Evolutionary conservation across 2,888 invertebrate species (phyloP).

Genomic region (Morpho achilles): DNA sequence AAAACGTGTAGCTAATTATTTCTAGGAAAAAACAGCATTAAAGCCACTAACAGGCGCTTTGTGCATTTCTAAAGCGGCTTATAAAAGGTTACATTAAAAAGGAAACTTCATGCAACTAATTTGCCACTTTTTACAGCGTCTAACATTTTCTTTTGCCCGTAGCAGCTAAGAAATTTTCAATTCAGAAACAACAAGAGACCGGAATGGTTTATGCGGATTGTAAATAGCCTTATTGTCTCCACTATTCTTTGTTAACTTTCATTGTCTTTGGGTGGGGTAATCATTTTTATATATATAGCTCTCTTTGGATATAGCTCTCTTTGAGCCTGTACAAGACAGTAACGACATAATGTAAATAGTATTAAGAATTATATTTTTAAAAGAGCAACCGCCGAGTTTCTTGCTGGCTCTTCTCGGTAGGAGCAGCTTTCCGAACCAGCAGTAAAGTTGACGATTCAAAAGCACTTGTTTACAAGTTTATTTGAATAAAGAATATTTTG

Average conservation of each 20-base stretch:
- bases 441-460: too few relatives aligned
- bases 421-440: too few relatives aligned
- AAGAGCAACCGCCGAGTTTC: too few relatives aligned
- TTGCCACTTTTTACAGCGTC: slow-evolving; percentile 8
- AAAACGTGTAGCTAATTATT: slow-evolving; percentile 10
- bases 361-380: too few relatives aligned
- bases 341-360: too few relatives aligned
- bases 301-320: too few relatives aligned
- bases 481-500: too few relatives aligned
- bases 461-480: too few relatives aligned
- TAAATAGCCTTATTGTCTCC: slow-evolving; percentile 15
- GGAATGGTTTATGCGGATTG: slow-evolving; percentile 8
- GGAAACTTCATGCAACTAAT: slow-evolving; percentile 9
- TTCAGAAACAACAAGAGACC: slow-evolving; percentile 14
- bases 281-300: too few relatives aligned
- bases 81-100: slow-evolving; percentile 7
- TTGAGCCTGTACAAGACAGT: too few relatives aligned
- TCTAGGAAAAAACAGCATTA: slow-evolving; percentile 2
- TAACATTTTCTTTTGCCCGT: slow-evolving; percentile 12
- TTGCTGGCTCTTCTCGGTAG: too few relatives aligned
- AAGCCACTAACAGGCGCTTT: slow-evolving; percentile 8
- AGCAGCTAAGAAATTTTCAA: slow-evolving; percentile 15
- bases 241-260: slow-evolving; percentile 14
- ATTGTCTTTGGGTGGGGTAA: background rate
- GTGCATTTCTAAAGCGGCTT: slow-evolving; percentile 6